Percentiles rank a stretch among this genome's conserved stretches.
Evolutionary conservation across 2,888 invertebrate genomes (phyloP).

Genomic region (Unio delphinus): DNA sequence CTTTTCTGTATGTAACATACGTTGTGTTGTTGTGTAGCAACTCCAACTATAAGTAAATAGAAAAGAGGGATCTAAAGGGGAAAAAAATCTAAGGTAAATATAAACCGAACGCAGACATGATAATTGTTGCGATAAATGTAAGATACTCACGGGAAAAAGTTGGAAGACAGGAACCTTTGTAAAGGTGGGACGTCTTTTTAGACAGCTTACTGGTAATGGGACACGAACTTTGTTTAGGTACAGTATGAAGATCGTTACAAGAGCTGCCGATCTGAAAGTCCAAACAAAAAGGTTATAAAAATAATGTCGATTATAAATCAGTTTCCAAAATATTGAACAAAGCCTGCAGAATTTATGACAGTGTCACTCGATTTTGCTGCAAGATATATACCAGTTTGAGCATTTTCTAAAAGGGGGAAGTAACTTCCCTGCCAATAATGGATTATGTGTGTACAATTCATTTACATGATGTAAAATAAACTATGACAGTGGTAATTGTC

Average conservation of each 20-base stretch:
- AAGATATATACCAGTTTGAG: too few species aligned
- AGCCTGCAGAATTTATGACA: too few species aligned
- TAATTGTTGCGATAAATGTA: background rate
- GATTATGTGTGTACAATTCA: too few species aligned
- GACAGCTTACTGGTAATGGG: constrained; percentile 25
- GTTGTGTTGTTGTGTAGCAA: background rate
- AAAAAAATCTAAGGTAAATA: background rate
- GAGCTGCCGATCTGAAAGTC: constrained; percentile 31
- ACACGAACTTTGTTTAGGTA: constrained; percentile 33
- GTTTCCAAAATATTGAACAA: too few species aligned
- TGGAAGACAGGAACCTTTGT: constrained; percentile 38
- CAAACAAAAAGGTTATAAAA: background rate
- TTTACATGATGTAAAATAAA: too few species aligned
- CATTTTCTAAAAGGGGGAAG: too few species aligned
- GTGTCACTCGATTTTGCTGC: too few species aligned
- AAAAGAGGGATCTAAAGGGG: background rate
- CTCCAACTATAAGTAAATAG: constrained; percentile 6
- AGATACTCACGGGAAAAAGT: constrained; percentile 46
- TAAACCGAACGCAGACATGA: background rate
- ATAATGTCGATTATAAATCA: too few species aligned
- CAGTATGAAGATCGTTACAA: constrained; percentile 41
- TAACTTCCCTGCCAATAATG: too few species aligned
- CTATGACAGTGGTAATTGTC: too few species aligned
- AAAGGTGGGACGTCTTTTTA: constrained; percentile 5
- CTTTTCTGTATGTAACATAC: too few species aligned